Conservation (phyloP, 2,888 invertebrate species). For the Oscheius myriophilus region DNA sequence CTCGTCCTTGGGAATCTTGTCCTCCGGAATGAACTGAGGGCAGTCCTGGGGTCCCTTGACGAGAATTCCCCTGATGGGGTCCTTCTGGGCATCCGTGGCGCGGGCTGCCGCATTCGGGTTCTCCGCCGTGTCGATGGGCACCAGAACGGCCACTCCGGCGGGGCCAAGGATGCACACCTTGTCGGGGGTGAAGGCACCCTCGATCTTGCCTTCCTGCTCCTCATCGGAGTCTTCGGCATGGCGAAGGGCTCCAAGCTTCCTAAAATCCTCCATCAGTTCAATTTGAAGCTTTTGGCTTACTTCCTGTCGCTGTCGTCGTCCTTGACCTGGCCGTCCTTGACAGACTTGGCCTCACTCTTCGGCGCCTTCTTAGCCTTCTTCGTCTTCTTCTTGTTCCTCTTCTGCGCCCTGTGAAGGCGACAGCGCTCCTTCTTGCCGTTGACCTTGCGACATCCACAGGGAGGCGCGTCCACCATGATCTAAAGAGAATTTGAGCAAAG, state of each 20-base stretch:
- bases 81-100: conserved; percentile 1
- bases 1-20: not conserved
- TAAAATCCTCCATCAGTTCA: no score
- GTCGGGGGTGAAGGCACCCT: conserved; percentile 17
- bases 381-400: conserved; percentile 5
- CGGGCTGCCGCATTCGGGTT: conserved; percentile 4
- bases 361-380: conserved; percentile 1
- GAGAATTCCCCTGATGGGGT: conserved; percentile 13
- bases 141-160: conserved; percentile 9
- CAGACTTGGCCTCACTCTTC: not conserved
- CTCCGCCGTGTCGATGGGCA: conserved; percentile 7
- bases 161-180: conserved; percentile 8
- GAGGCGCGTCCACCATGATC: conserved; percentile 25
- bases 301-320: conserved; percentile 10
- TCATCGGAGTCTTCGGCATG: conserved; percentile 20
- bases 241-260: conserved; percentile 1
- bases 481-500: not conserved
- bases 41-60: conserved; percentile 16
- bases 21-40: conserved; percentile 19
- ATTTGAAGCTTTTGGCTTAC: not conserved
- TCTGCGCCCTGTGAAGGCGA: not conserved
- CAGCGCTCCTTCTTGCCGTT: conserved; percentile 4
- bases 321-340: not conserved
- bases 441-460: conserved; percentile 13
- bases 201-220: not conserved